Base-by-base conservation (phyloP, 37 sponge, comb jelly and placozoan genomes). In the Halichondria panicea region DNA sequence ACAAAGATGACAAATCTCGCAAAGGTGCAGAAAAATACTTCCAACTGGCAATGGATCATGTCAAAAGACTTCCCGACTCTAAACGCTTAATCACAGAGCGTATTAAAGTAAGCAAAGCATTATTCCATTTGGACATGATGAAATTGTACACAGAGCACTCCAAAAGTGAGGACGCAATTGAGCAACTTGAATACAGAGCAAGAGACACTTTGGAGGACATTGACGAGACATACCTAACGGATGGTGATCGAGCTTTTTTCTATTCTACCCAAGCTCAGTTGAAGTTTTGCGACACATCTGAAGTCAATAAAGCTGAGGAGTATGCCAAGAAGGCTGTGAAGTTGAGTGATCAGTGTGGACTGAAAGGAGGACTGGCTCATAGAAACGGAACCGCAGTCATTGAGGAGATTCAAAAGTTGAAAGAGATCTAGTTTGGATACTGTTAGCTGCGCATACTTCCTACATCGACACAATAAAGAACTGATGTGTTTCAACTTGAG, bases 51-150 rank as follows among this genome's bases (percentile, higher is more conserved):
- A 77, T 77, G 77, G 77, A 77, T 32, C 77, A 77, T 31, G 52
- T 45, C 4, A 25, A 12, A 43, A 18, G 56, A 43, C 63, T 52
- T 15, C 46, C 53, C 1, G 55, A 77, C 4, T 77, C 50, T 39
- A 77, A 77, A 41, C 46, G 63, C 52, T 22, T 53, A 11, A 46
- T 77, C 55, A 77, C 77, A 63, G 77, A 77, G 55, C 27, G 77
- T 35, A 37, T 79, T 1, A 79, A 79, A 66, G 59, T 81, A 11
- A 81, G 81, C 72, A 81, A 81, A 42, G 81, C 73, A 19, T 15
- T 63, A 34, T 81, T 81, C 43, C 81, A 81, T 44, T 55, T 81
- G 15, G 73, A 81, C 54, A 71, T 69, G 54, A 45, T 58, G 2
- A 11, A 72, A 38, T 7, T 55, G 7, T 60, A 48, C 38, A 30